Percentiles rank a stretch among this genome's conserved stretches.
Conservation (phyloP, 2,888 invertebrate genomes). For the Tenthredo distinguenda region DNA sequence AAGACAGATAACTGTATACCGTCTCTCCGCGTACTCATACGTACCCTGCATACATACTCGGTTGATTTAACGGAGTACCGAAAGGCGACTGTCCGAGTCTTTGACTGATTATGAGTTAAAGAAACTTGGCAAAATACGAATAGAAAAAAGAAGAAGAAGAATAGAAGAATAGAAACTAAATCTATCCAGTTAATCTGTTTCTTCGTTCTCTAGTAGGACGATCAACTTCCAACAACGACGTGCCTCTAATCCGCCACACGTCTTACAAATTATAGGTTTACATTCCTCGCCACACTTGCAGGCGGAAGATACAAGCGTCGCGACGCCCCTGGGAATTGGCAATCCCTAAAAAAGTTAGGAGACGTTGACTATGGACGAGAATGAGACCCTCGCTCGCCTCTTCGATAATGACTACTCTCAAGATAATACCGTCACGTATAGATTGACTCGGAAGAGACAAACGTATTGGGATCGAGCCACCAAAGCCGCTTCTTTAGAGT, state of each 20-base stretch:
- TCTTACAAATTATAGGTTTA: not conserved
- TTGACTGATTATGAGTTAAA: not conserved
- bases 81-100: not conserved
- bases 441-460: not conserved
- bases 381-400: slow-evolving; percentile 28
- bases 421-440: slow-evolving; percentile 19
- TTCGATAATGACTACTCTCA: slow-evolving; percentile 24
- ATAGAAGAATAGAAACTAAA: not conserved
- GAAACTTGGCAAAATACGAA: not conserved
- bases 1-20: slow-evolving; percentile 26
- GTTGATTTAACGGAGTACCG: not conserved
- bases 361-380: slow-evolving; percentile 17
- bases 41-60: slow-evolving; percentile 10
- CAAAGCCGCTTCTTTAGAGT: not conserved
- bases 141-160: not conserved
- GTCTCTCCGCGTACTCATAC: not conserved
- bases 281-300: not conserved
- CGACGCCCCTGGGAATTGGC: slow-evolving; percentile 23
- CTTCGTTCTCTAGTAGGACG: not conserved
- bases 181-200: not conserved
- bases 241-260: not conserved
- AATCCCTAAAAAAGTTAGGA: slow-evolving; percentile 3
- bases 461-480: not conserved
- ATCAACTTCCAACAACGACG: not conserved
- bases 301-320: not conserved